Evolutionary conservation across 2,113 vertebrate species (phyloP), one percentile per base, ranked within the genome.

Genomic region (Peromyscus maniculatus): DNA sequence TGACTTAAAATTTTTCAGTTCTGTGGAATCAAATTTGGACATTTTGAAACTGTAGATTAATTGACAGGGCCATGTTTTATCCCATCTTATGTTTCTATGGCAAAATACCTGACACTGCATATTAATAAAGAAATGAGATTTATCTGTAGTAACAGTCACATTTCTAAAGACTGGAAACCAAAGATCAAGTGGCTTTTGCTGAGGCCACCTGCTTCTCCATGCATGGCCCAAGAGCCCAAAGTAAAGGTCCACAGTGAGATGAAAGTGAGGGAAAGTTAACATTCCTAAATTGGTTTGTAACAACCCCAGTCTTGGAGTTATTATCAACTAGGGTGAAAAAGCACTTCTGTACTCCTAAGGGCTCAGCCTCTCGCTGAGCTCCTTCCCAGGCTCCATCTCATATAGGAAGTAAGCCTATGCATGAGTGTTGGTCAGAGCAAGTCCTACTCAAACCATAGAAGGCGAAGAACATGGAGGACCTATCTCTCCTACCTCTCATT

Each of bases 381-480:
- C 0, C 4, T 16, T 74, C 12, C 16, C 3, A 52, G 16, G n/a
- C 4, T 24, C 26, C 0, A 5, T 15, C 43, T 26, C 19, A 55
- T 8, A 2, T 17, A 90, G 19, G 11, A 84, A 75, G 39, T 39
- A 39, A 66, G 33, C 7, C 22, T 94, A 39, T 62, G 5, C 17
- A 7, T 39, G 43, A 90, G 67, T 64, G 7, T 62, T 74, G 49
- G 4, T 21, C 36, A 22, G 6, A 7, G 21, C 21, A 71, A 80
- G 46, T 39, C 1, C 10, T 78, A 64, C 22, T 13, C 8, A 64
- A 24, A 78, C 1, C 31, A 33, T 3, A 71, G 28, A 6, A 62
- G 64, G 10, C 26, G 15, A 31, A 24, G 62, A 52, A 19, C 11
- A 64, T 19, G n/a, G 62, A 71, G 1, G n/a, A 26, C 19, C 31